Evolutionary conservation across 1,140 invertebrate species (phyloP).

Genomic region (Drosophila tropicalis): DNA sequence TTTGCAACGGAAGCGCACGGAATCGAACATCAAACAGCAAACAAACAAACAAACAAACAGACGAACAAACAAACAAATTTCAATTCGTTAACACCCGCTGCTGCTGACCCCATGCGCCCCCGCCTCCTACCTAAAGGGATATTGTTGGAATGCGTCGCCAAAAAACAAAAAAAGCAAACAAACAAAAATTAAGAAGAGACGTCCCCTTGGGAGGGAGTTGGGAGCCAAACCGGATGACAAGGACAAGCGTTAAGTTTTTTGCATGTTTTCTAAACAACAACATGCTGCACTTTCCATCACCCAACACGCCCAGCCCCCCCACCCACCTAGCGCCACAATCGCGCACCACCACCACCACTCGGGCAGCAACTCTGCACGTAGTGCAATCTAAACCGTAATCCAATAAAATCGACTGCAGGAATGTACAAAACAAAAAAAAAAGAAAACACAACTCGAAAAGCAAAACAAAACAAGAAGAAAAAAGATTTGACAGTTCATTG

Average conservation of each 20-base stretch:
- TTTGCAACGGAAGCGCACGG: slow-evolving; percentile 63
- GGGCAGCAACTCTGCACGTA: slow-evolving; percentile 58
- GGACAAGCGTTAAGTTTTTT: slow-evolving; percentile 68
- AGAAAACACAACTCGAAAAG: slow-evolving; percentile 36
- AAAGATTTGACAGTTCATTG: slow-evolving; percentile 76
- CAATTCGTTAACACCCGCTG: slow-evolving; percentile 65
- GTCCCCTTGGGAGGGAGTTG: background rate
- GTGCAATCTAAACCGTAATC: slow-evolving; percentile 80
- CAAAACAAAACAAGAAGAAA: slow-evolving; percentile 50
- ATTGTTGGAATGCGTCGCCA: slow-evolving; percentile 32
- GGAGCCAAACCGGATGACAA: slow-evolving; percentile 40
- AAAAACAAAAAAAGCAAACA: background rate
- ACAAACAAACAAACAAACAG: slow-evolving; percentile 36
- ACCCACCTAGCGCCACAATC: slow-evolving; percentile 7
- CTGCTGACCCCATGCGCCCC: background rate
- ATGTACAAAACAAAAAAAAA: slow-evolving; percentile 48
- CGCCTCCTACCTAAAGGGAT: background rate
- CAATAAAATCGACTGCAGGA: slow-evolving; percentile 79
- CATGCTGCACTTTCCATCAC: slow-evolving; percentile 17
- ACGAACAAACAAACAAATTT: slow-evolving; percentile 70
- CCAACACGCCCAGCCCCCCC: slow-evolving; percentile 7
- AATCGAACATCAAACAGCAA: slow-evolving; percentile 76
- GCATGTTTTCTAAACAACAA: slow-evolving; percentile 78
- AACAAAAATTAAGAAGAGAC: slow-evolving; percentile 8
- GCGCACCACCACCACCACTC: slow-evolving; percentile 31